Percentiles rank a stretch among this genome's conserved stretches.
These are phyloP conservation scores for Metaphire vulgaris DNA, from an alignment of 1,140 invertebrate genomes.

Conservation along the genomic window DNA sequence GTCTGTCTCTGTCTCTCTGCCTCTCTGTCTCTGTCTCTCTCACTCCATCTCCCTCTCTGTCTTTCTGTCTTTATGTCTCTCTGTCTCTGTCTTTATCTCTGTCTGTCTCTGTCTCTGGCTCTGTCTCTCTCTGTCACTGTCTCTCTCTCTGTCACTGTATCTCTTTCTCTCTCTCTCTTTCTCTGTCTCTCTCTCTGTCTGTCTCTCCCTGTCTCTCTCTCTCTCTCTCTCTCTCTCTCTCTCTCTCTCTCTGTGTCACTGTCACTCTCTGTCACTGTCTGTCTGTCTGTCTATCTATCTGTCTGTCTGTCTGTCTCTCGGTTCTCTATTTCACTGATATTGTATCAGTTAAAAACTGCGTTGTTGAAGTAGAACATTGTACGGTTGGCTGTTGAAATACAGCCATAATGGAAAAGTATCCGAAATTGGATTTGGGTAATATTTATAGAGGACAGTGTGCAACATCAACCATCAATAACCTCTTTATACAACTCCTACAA, in stretches of 20 bases:
- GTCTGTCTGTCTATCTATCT: neutral
- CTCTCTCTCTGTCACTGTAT: neutral
- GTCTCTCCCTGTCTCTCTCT: neutral
- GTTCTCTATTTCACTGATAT: no score
- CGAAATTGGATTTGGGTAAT: no score
- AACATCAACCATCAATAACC: no score
- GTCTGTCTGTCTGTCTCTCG: constrained; percentile 1
- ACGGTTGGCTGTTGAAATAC: no score
- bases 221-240: neutral
- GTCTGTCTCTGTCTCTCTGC: neutral
- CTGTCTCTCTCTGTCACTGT: neutral
- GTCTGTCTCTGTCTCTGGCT: neutral
- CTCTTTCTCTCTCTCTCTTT: neutral
- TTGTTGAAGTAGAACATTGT: no score
- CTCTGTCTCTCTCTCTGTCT: neutral
- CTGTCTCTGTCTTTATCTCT: neutral
- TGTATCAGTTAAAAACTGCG: no score
- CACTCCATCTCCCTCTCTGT: neutral
- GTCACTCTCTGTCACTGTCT: neutral
- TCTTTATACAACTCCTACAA: no score
- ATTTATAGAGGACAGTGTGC: no score
- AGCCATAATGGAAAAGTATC: no score
- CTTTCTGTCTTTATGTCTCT: neutral
- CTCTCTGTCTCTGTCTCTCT: neutral
- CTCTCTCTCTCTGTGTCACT: neutral